Conservation (phyloP, 1,140 invertebrate genomes). For the Epicauta chinensis region DNA sequence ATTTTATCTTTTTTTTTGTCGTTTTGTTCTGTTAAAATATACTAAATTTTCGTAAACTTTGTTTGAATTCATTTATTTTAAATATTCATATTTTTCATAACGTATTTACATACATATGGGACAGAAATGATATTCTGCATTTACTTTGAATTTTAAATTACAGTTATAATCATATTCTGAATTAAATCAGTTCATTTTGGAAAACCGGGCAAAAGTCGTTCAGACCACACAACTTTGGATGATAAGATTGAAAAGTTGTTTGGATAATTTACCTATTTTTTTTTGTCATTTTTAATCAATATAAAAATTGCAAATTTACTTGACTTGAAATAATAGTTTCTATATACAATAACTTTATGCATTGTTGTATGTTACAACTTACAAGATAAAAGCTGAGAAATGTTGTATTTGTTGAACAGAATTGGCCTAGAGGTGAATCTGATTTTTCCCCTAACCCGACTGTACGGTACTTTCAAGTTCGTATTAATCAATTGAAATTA, state of each 20-base stretch:
- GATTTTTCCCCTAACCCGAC: conserved; percentile 1
- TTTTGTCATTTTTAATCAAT: too few relatives aligned
- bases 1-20: conserved; percentile 1
- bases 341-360: conserved; percentile 4
- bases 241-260: conserved; percentile 41
- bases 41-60: conserved; percentile 33
- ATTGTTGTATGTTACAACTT: conserved; percentile 4
- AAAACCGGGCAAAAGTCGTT: conserved; percentile 36
- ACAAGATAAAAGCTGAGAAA: conserved; percentile 12
- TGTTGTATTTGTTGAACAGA: background rate
- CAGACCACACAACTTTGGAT: conserved; percentile 27
- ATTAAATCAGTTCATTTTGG: conserved; percentile 45
- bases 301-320: too few relatives aligned
- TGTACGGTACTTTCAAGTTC: conserved; percentile 12
- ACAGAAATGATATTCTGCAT: conserved; percentile 40
- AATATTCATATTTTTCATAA: conserved; percentile 39
- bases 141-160: conserved; percentile 44
- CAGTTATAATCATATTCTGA: conserved; percentile 43
- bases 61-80: conserved; percentile 39
- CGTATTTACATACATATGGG: conserved; percentile 44
- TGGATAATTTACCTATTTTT: conserved; percentile 22
- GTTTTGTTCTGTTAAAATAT: conserved; percentile 32
- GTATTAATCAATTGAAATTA: conserved; percentile 8
- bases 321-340: background rate
- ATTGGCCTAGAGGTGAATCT: conserved; percentile 5